Evolutionary conservation across 2,113 vertebrate species (phyloP).

Genomic region (Apistogramma diplotaenia): DNA sequence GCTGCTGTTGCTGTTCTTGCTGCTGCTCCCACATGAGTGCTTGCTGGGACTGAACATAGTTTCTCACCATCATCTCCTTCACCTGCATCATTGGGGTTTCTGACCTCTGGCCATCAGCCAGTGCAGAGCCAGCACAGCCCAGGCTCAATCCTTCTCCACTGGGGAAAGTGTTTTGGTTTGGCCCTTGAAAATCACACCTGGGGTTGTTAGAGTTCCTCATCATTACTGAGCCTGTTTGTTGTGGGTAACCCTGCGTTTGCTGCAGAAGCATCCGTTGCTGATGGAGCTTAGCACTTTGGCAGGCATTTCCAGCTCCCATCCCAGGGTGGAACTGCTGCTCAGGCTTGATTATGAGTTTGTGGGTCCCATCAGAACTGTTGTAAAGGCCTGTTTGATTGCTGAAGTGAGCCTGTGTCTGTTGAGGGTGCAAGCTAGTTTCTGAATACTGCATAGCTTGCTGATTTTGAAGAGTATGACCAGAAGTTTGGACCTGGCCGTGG

Average conservation of each 20-base stretch:
- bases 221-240: conserved; percentile 59
- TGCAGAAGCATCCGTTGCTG: conserved; percentile 66
- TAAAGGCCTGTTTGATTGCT: conserved; percentile 69
- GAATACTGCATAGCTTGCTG: conserved; percentile 71
- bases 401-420: conserved; percentile 62
- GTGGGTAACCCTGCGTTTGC: conserved; percentile 65
- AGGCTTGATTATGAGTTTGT: conserved; percentile 85
- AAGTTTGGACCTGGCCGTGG: conserved; percentile 61
- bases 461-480: conserved; percentile 63
- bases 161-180: conserved; percentile 63
- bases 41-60: conserved; percentile 94
- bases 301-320: conserved; percentile 75
- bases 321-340: conserved; percentile 86
- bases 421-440: conserved; percentile 61
- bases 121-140: conserved; percentile 62
- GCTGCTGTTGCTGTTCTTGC: conserved; percentile 62
- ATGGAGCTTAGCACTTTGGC: conserved; percentile 77
- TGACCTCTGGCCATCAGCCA: conserved; percentile 67
- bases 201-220: conserved; percentile 64
- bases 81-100: conserved; percentile 86
- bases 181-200: conserved; percentile 75
- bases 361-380: conserved; percentile 52
- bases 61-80: conserved; percentile 92
- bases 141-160: conserved; percentile 64
- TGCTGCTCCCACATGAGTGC: conserved; percentile 91